Evolutionary conservation across 1,140 invertebrate genomes (phyloP).

Genomic region (Protaetia brevitarsis): DNA sequence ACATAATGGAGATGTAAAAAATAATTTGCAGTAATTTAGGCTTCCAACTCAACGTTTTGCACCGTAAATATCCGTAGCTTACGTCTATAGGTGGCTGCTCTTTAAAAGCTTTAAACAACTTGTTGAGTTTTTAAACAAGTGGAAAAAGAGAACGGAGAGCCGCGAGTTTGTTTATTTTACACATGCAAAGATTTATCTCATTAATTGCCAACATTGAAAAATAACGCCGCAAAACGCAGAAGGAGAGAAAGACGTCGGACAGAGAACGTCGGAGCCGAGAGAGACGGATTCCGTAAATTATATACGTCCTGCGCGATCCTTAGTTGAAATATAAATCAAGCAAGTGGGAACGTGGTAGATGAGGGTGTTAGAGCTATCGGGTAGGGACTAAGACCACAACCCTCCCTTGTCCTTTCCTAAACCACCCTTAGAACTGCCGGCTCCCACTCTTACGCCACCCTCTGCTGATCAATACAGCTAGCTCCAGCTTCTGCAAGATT

Average conservation of each 20-base stretch:
- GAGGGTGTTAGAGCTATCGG: constrained; percentile 40
- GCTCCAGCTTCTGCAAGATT: constrained; percentile 45
- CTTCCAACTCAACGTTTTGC: not conserved
- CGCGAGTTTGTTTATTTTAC: constrained; percentile 13
- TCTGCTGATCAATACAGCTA: constrained; percentile 47
- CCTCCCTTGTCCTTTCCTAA: constrained; percentile 47
- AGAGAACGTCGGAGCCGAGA: not conserved
- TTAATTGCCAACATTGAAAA: constrained; percentile 20
- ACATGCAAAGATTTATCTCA: constrained; percentile 15
- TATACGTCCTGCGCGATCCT: constrained; percentile 9
- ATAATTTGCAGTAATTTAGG: no score
- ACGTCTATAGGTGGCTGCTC: not conserved
- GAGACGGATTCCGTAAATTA: constrained; percentile 5
- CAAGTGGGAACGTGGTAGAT: constrained; percentile 33
- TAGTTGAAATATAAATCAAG: constrained; percentile 24
- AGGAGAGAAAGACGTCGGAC: not conserved
- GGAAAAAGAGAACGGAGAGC: not conserved
- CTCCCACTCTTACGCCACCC: constrained; percentile 35
- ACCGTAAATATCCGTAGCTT: not conserved
- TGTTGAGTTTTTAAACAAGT: constrained; percentile 21
- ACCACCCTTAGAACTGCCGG: constrained; percentile 44
- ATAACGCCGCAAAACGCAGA: not conserved
- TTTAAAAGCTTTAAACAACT: constrained; percentile 22
- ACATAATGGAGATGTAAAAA: no score
- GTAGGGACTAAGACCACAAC: constrained; percentile 47